Conservation (phyloP, 2,888 invertebrate species). For the Apamea anceps region DNA sequence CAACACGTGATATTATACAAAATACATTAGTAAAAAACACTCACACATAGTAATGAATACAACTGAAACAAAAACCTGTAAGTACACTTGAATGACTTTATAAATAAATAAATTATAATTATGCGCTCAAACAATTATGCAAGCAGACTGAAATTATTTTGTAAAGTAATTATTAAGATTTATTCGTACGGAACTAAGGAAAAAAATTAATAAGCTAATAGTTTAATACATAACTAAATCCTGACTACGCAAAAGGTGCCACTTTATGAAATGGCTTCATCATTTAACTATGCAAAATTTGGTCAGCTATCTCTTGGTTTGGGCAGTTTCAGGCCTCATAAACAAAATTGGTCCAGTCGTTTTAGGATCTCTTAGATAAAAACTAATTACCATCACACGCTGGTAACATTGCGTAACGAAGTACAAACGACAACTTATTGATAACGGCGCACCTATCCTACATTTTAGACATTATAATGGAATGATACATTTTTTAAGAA, state of each 20-base stretch:
- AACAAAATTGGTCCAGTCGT: constrained; percentile 67
- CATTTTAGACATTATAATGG: constrained; percentile 89
- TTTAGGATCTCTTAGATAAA: constrained; percentile 47
- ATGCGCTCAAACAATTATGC: constrained; percentile 84
- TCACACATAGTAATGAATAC: constrained; percentile 78
- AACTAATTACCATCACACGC: constrained; percentile 48
- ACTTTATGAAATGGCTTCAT: constrained; percentile 37
- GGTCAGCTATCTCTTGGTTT: constrained; percentile 37
- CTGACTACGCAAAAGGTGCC: constrained; percentile 40
- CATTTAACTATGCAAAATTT: constrained; percentile 42
- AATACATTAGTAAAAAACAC: constrained; percentile 79
- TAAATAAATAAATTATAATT: constrained; percentile 82
- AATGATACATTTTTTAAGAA: constrained; percentile 90
- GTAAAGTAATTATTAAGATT: constrained; percentile 54
- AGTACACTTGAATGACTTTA: constrained; percentile 78
- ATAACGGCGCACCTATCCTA: constrained; percentile 87
- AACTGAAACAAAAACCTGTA: constrained; percentile 75
- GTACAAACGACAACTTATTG: constrained; percentile 77
- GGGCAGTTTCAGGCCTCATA: constrained; percentile 53
- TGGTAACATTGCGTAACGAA: constrained; percentile 59
- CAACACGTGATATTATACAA: constrained; percentile 71
- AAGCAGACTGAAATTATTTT: constrained; percentile 70
- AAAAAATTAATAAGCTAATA: constrained; percentile 59
- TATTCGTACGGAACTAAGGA: constrained; percentile 56
- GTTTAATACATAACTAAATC: constrained; percentile 51